Base-by-base conservation (phyloP, 2,888 invertebrate genomes). In the Xestia ashworthii region DNA sequence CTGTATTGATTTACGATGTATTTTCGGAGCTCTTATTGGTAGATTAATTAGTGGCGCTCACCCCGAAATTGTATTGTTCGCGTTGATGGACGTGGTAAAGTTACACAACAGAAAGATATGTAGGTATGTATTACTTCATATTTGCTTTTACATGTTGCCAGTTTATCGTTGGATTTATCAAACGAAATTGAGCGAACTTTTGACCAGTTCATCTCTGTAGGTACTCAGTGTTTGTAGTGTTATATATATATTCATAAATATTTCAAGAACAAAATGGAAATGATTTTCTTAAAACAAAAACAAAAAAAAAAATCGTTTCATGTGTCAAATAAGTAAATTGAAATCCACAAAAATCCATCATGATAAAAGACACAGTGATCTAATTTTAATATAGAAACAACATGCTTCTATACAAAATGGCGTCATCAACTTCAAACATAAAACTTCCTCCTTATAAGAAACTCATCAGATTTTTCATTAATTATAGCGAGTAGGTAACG, bases 391-490 rank as follows among this genome's bases (percentile, higher is more conserved):
- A 64, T 5, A 22, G 0, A 44, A 65, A 44, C 44, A 44, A n/a
- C 8, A 12, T 65, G 8, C 5, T 65, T 44, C 22, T 44, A 16
- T 12, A 25, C 3, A 8, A 71, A 22, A 5, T 46, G n/a, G 16
- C 46, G 19, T 41, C 53, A 67, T 38, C n/a, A 78, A 53, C 41
- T 32, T 64, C 9, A 64, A 32, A 53, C 32, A 65, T 22, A 64
- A 80, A 72, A 65, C 32, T 53, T 9, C 22, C 2, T 9, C 46
- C n/a, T 53, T 22, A 38, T 25, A 71, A 65, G 32, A 76, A 85
- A 67, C 69, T 81, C 55, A 53, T 44, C 25, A 71, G 50, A 48
- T 82, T 86, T 86, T 86, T 86, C n/a, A 78, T 83, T 83, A 83
- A 77, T 83, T 73, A 60, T 58, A 70, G 60, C 53, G 58, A 48